phyloP scores from a whole-genome alignment of 1,140 invertebrate genomes.

The Ceratosolen fusciceps region DNA sequence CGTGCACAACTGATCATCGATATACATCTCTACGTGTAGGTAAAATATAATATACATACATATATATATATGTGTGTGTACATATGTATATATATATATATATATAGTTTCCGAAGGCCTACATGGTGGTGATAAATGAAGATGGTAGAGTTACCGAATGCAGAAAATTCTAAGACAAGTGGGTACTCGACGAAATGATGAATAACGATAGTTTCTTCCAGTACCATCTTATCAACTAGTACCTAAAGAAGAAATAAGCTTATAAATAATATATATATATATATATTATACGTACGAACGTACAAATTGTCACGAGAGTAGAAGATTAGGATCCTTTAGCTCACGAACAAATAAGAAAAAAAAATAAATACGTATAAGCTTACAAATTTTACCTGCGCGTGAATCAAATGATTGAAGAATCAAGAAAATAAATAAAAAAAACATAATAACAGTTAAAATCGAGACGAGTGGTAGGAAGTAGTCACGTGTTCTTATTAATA shows the following conservation, averaged over 20 bases:
- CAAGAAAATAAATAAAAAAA: not conserved
- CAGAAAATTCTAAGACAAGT: not conserved
- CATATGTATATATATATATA: not conserved
- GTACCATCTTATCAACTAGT: not conserved
- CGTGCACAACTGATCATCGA: too few species aligned
- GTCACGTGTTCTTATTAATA: not conserved
- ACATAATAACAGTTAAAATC: not conserved
- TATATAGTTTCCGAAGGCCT: conserved; percentile 43
- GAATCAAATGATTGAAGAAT: conserved; percentile 1
- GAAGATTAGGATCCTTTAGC: conserved; percentile 6
- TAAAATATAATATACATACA: not conserved
- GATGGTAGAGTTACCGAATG: not conserved
- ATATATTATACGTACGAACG: not conserved
- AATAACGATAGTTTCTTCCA: not conserved
- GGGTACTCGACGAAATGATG: not conserved
- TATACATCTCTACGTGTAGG: not conserved
- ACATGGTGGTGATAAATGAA: conserved; percentile 18
- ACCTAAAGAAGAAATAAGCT: not conserved
- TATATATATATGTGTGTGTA: not conserved
- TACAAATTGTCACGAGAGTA: not conserved
- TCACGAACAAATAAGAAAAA: not conserved
- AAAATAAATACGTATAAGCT: not conserved
- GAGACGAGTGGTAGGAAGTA: not conserved
- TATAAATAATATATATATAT: not conserved
- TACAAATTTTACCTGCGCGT: not conserved